phyloP scores from a whole-genome alignment of 2,888 invertebrate genomes.

The Steinernema carpocapsae region DNA sequence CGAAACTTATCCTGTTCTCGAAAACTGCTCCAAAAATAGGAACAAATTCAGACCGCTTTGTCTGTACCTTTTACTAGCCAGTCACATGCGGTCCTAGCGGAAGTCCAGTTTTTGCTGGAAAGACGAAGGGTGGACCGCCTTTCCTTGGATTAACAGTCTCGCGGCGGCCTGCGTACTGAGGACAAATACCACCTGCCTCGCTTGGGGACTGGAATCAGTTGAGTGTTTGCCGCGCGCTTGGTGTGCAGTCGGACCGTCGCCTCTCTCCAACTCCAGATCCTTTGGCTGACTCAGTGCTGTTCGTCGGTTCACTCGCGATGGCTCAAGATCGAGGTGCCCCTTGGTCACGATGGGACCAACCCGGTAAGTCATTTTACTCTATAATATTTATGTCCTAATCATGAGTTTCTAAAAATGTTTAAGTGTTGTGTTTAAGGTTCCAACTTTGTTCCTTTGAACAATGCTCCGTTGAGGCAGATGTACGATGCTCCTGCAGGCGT shows the following conservation, averaged over 20 bases:
- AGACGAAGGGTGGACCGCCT: background rate
- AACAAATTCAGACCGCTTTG: too few relatives aligned
- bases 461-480: constrained; percentile 3
- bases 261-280: background rate
- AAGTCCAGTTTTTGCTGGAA: constrained; percentile 27
- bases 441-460: constrained; percentile 21
- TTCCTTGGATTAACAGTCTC: background rate
- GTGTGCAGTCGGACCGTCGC: constrained; percentile 5
- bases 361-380: constrained; percentile 20
- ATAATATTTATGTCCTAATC: too few relatives aligned
- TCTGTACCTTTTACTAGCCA: too few relatives aligned
- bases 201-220: constrained; percentile 23
- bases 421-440: constrained; percentile 6
- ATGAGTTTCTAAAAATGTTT: too few relatives aligned
- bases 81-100: background rate
- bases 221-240: constrained; percentile 30
- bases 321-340: constrained; percentile 42
- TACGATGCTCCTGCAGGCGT: constrained; percentile 24
- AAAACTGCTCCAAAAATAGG: too few relatives aligned
- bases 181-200: constrained; percentile 16
- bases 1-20: too few relatives aligned
- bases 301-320: constrained; percentile 25
- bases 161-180: constrained; percentile 10
- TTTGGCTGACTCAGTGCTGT: too few relatives aligned
- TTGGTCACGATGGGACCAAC: constrained; percentile 44